Percentiles rank a stretch among this genome's conserved stretches.
Conservation (phyloP, 2,113 vertebrate species). For the Marmota flaviventris region DNA sequence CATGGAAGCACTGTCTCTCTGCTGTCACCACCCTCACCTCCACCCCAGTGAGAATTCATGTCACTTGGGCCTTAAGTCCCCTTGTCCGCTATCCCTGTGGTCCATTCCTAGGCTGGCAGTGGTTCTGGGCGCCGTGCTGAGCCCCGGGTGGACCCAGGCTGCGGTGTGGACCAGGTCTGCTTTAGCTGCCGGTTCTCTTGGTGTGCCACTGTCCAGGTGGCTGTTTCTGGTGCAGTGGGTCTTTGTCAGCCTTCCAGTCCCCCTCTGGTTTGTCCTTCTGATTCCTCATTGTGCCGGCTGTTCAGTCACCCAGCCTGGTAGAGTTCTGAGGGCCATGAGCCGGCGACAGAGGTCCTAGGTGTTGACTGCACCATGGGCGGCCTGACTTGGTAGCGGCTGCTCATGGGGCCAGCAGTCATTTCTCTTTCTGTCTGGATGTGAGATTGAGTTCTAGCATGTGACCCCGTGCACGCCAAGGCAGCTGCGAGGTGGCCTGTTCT, state of each 20-base stretch:
- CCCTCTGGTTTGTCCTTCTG: neutral
- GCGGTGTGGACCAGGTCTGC: neutral
- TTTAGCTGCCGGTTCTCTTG: neutral
- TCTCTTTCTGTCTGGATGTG: neutral
- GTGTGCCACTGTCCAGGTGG: neutral
- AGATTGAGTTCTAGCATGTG: neutral
- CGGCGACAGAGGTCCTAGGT: neutral
- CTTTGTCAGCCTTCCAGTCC: neutral
- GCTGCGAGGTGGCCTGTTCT: neutral
- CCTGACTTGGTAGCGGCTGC: neutral
- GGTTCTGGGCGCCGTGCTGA: neutral
- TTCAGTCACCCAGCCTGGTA: neutral
- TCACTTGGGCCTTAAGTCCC: neutral
- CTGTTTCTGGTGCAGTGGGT: neutral
- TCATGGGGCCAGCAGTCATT: accelerated
- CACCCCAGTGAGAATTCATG: accelerated
- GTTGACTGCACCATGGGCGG: neutral
- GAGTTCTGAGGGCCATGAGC: accelerated
- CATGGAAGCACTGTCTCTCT: neutral
- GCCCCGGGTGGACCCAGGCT: accelerated
- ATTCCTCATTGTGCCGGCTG: neutral
- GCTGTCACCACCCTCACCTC: neutral
- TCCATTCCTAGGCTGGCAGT: accelerated
- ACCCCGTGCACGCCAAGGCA: neutral
- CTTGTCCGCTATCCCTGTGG: neutral